Evolutionary conservation across 2,888 invertebrate species (phyloP).

Genomic region (Nezara viridula): DNA sequence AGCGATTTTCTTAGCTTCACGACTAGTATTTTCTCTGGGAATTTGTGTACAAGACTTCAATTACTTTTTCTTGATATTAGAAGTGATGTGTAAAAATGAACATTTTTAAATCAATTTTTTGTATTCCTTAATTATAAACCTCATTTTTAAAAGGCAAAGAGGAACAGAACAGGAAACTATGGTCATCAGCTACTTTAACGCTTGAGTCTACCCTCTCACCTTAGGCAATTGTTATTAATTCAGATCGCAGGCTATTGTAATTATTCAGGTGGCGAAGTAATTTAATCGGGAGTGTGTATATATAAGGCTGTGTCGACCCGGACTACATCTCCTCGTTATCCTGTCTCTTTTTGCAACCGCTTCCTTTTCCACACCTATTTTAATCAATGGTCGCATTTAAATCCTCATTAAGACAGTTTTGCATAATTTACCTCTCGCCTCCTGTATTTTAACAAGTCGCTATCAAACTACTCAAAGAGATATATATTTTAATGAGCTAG

Average conservation of each 20-base stretch:
- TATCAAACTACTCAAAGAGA: slow-evolving; percentile 36
- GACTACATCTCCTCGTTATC: neutral
- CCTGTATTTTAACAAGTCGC: neutral
- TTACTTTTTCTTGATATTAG: neutral
- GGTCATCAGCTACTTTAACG: neutral
- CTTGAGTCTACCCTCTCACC: neutral
- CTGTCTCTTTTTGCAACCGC: slow-evolving; percentile 25
- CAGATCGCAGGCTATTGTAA: slow-evolving; percentile 2
- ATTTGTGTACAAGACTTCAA: neutral
- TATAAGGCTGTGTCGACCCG: neutral
- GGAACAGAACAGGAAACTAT: neutral
- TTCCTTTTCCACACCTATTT: slow-evolving; percentile 39
- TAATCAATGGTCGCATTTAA: slow-evolving; percentile 46
- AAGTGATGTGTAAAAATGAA: neutral
- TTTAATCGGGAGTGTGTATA: neutral
- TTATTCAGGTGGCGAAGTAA: neutral
- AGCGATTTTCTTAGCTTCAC: no score
- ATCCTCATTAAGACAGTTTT: slow-evolving; percentile 46
- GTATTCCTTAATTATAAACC: neutral
- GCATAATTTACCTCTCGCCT: slow-evolving; percentile 20
- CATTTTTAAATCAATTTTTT: neutral
- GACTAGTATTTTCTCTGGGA: neutral
- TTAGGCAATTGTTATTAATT: neutral
- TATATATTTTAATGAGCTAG: slow-evolving; percentile 10
- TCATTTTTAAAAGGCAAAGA: neutral